These are phyloP conservation scores for Myotis findleyi DNA, from an alignment of 2,797 vertebrate species.

Conservation along the genomic window DNA sequence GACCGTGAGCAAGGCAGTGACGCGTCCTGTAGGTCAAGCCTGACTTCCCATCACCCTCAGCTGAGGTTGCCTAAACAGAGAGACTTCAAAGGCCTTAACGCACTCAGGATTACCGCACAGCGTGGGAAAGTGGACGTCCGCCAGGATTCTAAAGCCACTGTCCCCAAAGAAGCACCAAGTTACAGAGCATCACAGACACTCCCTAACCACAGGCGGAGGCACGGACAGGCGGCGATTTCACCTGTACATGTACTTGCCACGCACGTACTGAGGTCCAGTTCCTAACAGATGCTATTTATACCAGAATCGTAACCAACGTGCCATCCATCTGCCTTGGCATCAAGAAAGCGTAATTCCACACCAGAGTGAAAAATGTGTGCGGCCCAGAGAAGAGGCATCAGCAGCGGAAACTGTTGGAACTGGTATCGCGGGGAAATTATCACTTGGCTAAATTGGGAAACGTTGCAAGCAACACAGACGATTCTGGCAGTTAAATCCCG, in stretches of 20 bases:
- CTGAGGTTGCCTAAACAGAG: neutral
- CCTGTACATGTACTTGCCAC: slow-evolving; percentile 21
- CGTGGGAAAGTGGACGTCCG: neutral
- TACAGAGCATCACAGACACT: neutral
- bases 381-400: slow-evolving; percentile 65
- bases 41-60: neutral
- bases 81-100: neutral
- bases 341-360: slow-evolving; percentile 62
- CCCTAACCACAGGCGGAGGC: neutral
- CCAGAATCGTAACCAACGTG: slow-evolving; percentile 71
- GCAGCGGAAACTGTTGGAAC: slow-evolving; percentile 35
- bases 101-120: neutral
- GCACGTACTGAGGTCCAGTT: slow-evolving; percentile 56
- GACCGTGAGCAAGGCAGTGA: neutral
- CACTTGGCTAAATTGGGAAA: slow-evolving; percentile 7
- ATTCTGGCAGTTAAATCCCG: neutral
- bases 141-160: neutral
- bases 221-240: neutral
- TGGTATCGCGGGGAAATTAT: neutral
- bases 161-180: neutral
- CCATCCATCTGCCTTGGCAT: slow-evolving; percentile 77
- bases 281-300: slow-evolving; percentile 75
- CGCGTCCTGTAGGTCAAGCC: neutral
- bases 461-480: slow-evolving; percentile 47
- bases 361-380: neutral